Evolutionary conservation across 2,888 invertebrate genomes (phyloP).

Genomic region (Caenorhabditis sp.): DNA sequence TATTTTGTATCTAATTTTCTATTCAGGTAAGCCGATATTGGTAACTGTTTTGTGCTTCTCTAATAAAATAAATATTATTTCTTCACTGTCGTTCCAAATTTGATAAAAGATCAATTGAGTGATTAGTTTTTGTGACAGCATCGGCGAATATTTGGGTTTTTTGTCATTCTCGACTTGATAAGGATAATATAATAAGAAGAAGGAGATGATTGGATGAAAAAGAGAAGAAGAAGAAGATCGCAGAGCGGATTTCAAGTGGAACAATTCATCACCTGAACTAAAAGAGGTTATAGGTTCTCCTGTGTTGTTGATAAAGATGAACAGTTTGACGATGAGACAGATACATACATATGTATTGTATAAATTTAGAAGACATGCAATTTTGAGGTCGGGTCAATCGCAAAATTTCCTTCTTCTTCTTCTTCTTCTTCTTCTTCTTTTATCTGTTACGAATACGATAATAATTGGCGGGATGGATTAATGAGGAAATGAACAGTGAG

Average conservation of each 20-base stretch:
- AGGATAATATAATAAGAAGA: not conserved
- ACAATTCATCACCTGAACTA: slow-evolving; percentile 1
- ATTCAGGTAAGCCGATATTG: too few species aligned
- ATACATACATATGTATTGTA: not conserved
- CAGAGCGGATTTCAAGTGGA: slow-evolving; percentile 4
- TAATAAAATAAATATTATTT: too few species aligned
- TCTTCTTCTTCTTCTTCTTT: too few species aligned
- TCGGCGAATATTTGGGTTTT: slow-evolving; percentile 1
- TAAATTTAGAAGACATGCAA: not conserved
- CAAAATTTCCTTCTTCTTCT: not conserved
- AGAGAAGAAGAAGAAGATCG: not conserved
- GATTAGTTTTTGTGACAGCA: not conserved
- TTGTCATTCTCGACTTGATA: not conserved
- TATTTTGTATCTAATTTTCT: too few species aligned
- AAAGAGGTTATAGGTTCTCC: not conserved
- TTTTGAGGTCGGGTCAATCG: not conserved
- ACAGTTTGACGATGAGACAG: not conserved
- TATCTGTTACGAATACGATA: not conserved
- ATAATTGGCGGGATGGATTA: not conserved
- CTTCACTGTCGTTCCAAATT: not conserved
- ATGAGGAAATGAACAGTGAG: not conserved
- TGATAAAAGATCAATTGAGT: slow-evolving; percentile 5
- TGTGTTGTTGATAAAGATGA: not conserved
- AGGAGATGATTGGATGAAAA: not conserved
- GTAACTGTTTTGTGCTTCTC: too few species aligned